Evolutionary conservation across 2,888 invertebrate genomes (phyloP).

Genomic region (Acrobasis repandana): DNA sequence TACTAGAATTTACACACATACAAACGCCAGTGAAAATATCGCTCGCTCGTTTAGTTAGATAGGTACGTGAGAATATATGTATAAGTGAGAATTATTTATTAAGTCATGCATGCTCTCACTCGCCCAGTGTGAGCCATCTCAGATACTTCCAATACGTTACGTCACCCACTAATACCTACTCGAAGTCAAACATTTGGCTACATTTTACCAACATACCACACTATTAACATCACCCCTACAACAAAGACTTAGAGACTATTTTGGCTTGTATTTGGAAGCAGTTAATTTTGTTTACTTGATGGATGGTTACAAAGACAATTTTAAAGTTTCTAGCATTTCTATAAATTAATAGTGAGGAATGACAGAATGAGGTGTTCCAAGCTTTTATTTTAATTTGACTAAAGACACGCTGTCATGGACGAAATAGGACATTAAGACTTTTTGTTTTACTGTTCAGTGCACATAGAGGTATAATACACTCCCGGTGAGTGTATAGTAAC

Average conservation of each 20-base stretch:
- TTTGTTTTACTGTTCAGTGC: too few relatives aligned
- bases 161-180: slow-evolving; percentile 63
- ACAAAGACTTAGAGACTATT: slow-evolving; percentile 22
- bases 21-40: too few relatives aligned
- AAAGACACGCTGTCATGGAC: slow-evolving; percentile 36
- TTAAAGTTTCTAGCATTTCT: slow-evolving; percentile 58
- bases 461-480: too few relatives aligned
- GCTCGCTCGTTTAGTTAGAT: too few relatives aligned
- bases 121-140: neutral
- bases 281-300: slow-evolving; percentile 42
- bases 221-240: slow-evolving; percentile 22
- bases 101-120: too few relatives aligned
- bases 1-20: too few relatives aligned
- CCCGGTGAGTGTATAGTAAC: too few relatives aligned
- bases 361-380: slow-evolving; percentile 68
- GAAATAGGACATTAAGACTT: neutral
- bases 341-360: slow-evolving; percentile 68
- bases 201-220: slow-evolving; percentile 29
- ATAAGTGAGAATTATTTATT: too few relatives aligned
- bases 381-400: slow-evolving; percentile 54
- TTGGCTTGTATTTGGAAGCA: slow-evolving; percentile 22
- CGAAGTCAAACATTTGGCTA: slow-evolving; percentile 63
- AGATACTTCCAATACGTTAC: slow-evolving; percentile 50
- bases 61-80: too few relatives aligned
- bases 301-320: slow-evolving; percentile 58